Percentiles rank a stretch among this genome's conserved stretches.
Evolutionary conservation across 2,888 invertebrate species (phyloP).

Genomic region (Platypus cylindrus): DNA sequence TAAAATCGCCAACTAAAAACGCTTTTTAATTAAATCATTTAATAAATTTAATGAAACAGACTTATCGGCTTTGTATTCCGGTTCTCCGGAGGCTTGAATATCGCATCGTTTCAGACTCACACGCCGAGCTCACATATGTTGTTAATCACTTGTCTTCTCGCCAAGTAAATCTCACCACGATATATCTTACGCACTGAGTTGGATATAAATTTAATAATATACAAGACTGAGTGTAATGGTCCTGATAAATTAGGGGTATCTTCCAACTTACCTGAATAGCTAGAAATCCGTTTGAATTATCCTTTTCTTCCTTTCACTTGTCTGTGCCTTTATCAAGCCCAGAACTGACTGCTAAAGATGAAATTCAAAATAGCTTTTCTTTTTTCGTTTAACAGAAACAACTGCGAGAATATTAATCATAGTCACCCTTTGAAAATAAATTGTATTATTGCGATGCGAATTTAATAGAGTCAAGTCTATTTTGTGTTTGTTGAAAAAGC

Average conservation of each 20-base stretch:
- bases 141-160: constrained; percentile 16
- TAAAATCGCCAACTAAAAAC: no score
- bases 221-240: constrained; percentile 16
- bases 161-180: constrained; percentile 15
- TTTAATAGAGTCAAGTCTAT: no score
- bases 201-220: constrained; percentile 18
- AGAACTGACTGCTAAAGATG: no score
- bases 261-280: constrained; percentile 15
- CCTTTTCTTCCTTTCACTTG: constrained; percentile 15
- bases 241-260: constrained; percentile 17
- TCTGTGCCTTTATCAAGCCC: constrained; percentile 13
- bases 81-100: constrained; percentile 13
- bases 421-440: no score
- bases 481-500: no score
- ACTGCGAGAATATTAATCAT: no score
- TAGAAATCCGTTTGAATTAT: constrained; percentile 16
- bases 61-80: constrained; percentile 14
- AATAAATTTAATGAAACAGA: constrained; percentile 14
- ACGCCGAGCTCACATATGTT: constrained; percentile 14
- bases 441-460: no score
- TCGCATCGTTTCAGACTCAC: constrained; percentile 8
- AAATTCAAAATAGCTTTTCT: no score
- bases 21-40: constrained; percentile 16
- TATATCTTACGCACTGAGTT: constrained; percentile 16
- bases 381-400: no score